Evolutionary conservation across 2,113 vertebrate species (phyloP), one percentile per base, ranked within the genome.

Genomic region (Pluvianellus socialis): DNA sequence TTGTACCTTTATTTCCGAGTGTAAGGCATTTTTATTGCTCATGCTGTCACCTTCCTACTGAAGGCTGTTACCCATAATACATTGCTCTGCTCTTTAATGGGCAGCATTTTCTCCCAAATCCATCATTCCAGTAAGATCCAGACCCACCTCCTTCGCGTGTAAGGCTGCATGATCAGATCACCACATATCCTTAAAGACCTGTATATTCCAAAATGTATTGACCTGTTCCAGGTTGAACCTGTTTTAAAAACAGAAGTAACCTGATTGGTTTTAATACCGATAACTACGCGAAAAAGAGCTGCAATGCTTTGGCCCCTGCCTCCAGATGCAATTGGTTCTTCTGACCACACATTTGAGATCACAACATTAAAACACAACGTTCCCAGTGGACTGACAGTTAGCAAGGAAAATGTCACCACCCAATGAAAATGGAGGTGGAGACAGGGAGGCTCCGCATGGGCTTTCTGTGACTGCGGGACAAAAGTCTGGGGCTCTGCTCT

Each of bases 391-490:
- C 30, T 62, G 80, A 49, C 30, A 32, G 14, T 49, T 62, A 74
- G 50, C 23, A 50, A 20, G 18, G 70, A 73, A 79, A 68, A 49
- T 21, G 7, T 23, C 10, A 1, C 5, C 6, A 20, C 20, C 16
- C 4, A 1, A 9, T 45, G 40, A 79, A 62, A 70, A 33, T 11
- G 7, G 44, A 13, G 8, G 19, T 10, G 35, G 11, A 79, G 20
- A 44, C 14, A 50, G 4, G 19, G 24, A 33, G n/a, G 35, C 11
- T 65, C 18, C 1, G 0, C 7, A 2, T 13, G 12, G 33, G 9
- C 14, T 40, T 55, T 49, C 14, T 30, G 12, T 62, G 44, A 38
- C 72, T 63, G 45, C 1, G 2, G 12, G 21, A 70, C 33, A 55
- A 6, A 30, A 22, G 30, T 30, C 21, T 47, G 24, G 14, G 16